Evolutionary conservation across 2,113 vertebrate species (phyloP).

Genomic region (Neofelis nebulosa): DNA sequence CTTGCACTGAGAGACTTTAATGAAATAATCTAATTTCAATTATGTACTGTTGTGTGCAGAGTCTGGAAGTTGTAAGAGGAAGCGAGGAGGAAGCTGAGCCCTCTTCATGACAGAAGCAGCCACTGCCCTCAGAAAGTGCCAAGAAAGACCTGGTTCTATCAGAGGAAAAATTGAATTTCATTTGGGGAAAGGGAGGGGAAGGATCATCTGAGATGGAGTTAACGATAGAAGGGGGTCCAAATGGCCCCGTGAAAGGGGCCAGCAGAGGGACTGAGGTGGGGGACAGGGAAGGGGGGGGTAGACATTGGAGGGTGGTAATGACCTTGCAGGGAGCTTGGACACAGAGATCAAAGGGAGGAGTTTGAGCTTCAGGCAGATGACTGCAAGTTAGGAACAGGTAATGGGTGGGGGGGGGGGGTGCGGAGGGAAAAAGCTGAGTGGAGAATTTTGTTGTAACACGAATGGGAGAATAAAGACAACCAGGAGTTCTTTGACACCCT

Average conservation of each 20-base stretch:
- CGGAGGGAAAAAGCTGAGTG: neutral
- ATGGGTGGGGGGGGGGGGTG: no score
- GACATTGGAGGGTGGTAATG: neutral
- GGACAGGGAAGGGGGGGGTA: neutral
- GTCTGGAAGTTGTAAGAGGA: neutral
- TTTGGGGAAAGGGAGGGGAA: neutral
- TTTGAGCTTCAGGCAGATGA: no score
- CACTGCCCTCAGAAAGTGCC: neutral
- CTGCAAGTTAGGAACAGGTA: neutral
- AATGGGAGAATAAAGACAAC: neutral
- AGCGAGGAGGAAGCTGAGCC: neutral
- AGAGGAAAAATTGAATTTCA: neutral
- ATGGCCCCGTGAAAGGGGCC: neutral
- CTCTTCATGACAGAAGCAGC: neutral
- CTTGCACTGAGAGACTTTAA: neutral
- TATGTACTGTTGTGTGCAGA: neutral
- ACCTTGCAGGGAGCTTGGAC: neutral
- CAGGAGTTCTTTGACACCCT: neutral
- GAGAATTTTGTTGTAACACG: neutral
- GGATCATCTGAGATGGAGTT: neutral
- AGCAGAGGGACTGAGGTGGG: neutral
- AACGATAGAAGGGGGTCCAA: neutral
- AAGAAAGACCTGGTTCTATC: neutral
- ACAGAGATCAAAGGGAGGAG: neutral
- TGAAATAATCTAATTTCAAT: slow-evolving; percentile 22